Percentiles rank a stretch among this genome's conserved stretches.
Evolutionary conservation across 2,888 invertebrate genomes (phyloP).

Genomic region (Temnothorax rugatulus): DNA sequence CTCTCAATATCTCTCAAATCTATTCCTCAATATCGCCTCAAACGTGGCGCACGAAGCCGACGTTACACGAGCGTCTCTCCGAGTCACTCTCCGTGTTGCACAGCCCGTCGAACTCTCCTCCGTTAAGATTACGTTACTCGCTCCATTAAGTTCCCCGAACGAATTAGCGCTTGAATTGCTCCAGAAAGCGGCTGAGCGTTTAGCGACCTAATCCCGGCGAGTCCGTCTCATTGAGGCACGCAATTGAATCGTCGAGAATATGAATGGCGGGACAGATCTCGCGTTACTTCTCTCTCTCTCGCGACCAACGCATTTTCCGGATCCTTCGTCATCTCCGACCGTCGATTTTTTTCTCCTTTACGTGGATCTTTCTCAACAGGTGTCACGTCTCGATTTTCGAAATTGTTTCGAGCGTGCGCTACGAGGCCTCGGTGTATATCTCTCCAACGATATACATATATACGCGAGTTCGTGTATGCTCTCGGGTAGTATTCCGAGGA

Average conservation of each 20-base stretch:
- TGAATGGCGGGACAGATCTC: neutral
- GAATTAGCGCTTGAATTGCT: conserved; percentile 23
- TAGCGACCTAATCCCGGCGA: conserved; percentile 17
- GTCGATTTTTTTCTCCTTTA: neutral
- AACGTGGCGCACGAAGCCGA: neutral
- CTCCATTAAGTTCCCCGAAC: conserved; percentile 8
- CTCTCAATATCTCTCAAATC: neutral
- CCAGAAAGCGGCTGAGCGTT: conserved; percentile 23
- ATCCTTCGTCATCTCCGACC: neutral
- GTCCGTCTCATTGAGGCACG: conserved; percentile 19
- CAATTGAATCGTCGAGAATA: conserved; percentile 23
- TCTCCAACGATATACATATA: neutral
- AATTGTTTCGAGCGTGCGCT: neutral
- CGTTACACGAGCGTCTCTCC: neutral
- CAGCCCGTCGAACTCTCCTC: neutral
- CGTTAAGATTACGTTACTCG: conserved; percentile 19
- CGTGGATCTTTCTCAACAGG: neutral
- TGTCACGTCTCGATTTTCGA: neutral
- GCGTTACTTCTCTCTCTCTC: neutral
- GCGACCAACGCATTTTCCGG: neutral
- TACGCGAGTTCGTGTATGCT: neutral
- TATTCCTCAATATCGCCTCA: neutral
- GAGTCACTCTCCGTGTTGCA: conserved; percentile 1
- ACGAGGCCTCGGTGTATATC: neutral
- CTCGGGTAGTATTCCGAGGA: conserved; percentile 63